Evolutionary conservation across 2,113 vertebrate genomes (phyloP), one percentile per base, ranked within the genome.

Genomic region (Neotragus pygmaeus): DNA sequence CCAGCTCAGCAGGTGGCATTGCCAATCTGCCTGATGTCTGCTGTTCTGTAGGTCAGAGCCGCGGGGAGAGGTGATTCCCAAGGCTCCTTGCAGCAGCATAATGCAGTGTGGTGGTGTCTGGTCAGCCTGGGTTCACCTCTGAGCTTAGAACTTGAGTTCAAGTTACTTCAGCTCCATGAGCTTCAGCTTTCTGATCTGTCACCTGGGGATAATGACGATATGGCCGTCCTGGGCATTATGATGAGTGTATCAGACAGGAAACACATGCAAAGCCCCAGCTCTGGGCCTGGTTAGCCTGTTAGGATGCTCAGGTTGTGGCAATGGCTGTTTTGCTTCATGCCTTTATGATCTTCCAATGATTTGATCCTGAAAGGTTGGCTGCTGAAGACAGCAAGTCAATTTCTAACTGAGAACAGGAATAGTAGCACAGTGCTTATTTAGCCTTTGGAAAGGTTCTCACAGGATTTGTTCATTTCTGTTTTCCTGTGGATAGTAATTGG

Each of bases 1-100:
- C 0, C 0, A 25, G 28, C 58, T 94, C 27, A 19, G 33, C 15
- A 5, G 1, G 6, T 2, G 27, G 13, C 85, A 4, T 4, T 47
- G 51, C 57, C 39, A 0, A 33, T 85, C 81, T 92, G 60, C 45
- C 28, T 13, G 43, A 27, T 2, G 21, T 78, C 78, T 2, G 25
- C 21, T 49, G 43, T 39, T 53, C n/a, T 6, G 36, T 21, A 2
- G 15, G 36, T 27, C 23, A 23, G 5, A 28, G 11, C 1, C 0
- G 14, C 2, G 2, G 10, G 30, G 2, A 49, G 2, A 15, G 39
- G 30, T 5, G 43, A 30, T 49, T 53, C 62, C 43, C 62, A 30
- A 9, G 25, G 12, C 30, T 73, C 5, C 53, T 15, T 7, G 15
- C 2, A 39, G 36, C 89, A 57, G 36, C 7, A 19, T 57, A 8